Percentiles rank a stretch among this genome's conserved stretches.
Conservation (phyloP, 1,140 invertebrate species). For the Spodoptera frugiperda region DNA sequence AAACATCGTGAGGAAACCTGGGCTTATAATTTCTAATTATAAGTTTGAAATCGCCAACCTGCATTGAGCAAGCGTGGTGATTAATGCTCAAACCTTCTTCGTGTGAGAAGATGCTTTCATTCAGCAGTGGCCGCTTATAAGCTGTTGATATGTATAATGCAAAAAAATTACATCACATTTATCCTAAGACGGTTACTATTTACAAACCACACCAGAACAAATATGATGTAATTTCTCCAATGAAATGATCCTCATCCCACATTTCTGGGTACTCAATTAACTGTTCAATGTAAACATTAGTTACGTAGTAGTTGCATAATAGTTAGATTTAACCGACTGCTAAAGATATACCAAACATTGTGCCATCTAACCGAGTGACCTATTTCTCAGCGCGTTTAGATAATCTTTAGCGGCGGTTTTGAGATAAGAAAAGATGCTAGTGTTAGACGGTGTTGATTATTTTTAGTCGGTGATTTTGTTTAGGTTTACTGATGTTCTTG, state of each 20-base stretch:
- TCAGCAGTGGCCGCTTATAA: no score
- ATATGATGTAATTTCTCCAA: slow-evolving; percentile 6
- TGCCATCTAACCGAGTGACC: slow-evolving; percentile 31
- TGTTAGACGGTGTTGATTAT: background rate
- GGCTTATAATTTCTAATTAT: no score
- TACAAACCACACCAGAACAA: background rate
- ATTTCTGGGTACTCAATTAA: background rate
- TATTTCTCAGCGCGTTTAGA: slow-evolving; percentile 15
- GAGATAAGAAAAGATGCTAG: slow-evolving; percentile 9
- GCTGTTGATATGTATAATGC: no score
- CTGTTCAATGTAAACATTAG: slow-evolving; percentile 15
- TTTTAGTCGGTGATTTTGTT: background rate
- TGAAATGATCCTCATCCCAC: background rate
- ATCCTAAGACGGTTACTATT: no score
- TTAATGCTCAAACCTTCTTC: no score
- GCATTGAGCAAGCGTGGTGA: no score
- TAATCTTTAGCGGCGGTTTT: background rate
- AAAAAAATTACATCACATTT: no score
- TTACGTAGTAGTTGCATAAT: slow-evolving; percentile 29
- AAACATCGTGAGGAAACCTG: no score
- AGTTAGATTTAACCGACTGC: slow-evolving; percentile 15
- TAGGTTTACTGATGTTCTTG: no score
- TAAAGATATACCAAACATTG: slow-evolving; percentile 37
- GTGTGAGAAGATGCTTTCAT: no score
- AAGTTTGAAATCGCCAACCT: no score